Conservation (phyloP, 2,113 vertebrate species). For the Forbesichthys agassizii region DNA sequence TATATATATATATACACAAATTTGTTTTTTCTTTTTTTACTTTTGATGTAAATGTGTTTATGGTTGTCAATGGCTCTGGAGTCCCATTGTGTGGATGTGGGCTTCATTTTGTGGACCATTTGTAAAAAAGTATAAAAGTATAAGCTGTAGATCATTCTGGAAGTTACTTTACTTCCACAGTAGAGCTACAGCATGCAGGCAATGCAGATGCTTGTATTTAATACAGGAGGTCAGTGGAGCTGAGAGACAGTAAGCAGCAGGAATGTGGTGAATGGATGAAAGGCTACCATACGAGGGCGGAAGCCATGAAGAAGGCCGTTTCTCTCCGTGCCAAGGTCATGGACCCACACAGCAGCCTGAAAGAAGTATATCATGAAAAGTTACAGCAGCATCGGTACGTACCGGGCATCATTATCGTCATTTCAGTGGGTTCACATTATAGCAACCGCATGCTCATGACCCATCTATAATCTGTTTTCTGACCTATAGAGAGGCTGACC, state of each 20-base stretch:
- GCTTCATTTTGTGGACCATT: background rate
- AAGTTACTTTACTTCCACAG: too few relatives aligned
- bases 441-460: slow-evolving; percentile 19
- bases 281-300: slow-evolving; percentile 79
- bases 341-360: slow-evolving; percentile 87
- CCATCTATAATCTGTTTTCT: slow-evolving; percentile 40
- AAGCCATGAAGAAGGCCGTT: slow-evolving; percentile 81
- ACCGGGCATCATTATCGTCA: slow-evolving; percentile 3
- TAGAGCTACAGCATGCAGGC: too few relatives aligned
- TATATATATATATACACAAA: too few relatives aligned
- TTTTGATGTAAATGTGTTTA: background rate
- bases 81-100: background rate
- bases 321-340: slow-evolving; percentile 84
- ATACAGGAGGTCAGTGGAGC: slow-evolving; percentile 82
- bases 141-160: background rate
- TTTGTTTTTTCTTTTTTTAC: background rate
- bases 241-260: slow-evolving; percentile 75
- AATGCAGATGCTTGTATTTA: background rate
- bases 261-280: slow-evolving; percentile 81
- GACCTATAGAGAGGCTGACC: slow-evolving; percentile 81
- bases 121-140: background rate
- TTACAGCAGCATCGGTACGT: slow-evolving; percentile 83
- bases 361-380: slow-evolving; percentile 83
- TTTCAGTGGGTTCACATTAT: slow-evolving; percentile 17
- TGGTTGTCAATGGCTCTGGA: background rate